Evolutionary conservation across 2,888 invertebrate species (phyloP), one percentile per base, ranked within the genome.

Genomic region (Elgonia sp.): DNA sequence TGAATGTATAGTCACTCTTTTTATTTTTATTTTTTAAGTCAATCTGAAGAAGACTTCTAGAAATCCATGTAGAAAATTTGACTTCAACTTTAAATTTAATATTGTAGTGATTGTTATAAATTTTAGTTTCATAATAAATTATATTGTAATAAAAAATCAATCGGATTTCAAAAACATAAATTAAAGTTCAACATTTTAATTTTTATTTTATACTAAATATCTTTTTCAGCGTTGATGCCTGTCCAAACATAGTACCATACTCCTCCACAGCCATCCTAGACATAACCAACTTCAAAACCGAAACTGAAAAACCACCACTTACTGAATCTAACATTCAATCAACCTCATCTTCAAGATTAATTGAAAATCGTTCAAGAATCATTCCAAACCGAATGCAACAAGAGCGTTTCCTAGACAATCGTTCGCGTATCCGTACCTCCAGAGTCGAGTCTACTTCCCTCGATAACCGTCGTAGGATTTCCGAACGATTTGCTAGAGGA

Each of bases 211-310:
- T n/a, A n/a, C n/a, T n/a, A n/a, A n/a, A n/a, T n/a, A n/a, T n/a
- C 7, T 62, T 29, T 69, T 79, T 40, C 84, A 94, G 94, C 77
- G 91, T 93, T 29, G 94, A 94, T 53, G 93, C 93, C 42, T 94
- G 94, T 50, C 93, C 94, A 3, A 94, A 94, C 42, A 89, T 89
- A 50, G 70, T 75, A 55, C 90, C 90, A 8, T 90, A 73, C 37
- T 21, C 63, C 18, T 14, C 29, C 14, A 29, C 7, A 2, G 18
- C 37, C 57, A 21, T 10, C 14, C 9, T 60, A n/a, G 21, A 53
- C 18, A 37, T 18, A 12, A 14, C 5, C 5, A 5, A 29, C 29
- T 29, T 16, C 9, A 42, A 14, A 14, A 40, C 21, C 10, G 29
- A 39, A n/a, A 55, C 21, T 39, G 46, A 42, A 67, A 65, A 39